Evolutionary conservation across 2,888 invertebrate genomes (phyloP), one percentile per base, ranked within the genome.

Genomic region (Muschampia plurimacula): DNA sequence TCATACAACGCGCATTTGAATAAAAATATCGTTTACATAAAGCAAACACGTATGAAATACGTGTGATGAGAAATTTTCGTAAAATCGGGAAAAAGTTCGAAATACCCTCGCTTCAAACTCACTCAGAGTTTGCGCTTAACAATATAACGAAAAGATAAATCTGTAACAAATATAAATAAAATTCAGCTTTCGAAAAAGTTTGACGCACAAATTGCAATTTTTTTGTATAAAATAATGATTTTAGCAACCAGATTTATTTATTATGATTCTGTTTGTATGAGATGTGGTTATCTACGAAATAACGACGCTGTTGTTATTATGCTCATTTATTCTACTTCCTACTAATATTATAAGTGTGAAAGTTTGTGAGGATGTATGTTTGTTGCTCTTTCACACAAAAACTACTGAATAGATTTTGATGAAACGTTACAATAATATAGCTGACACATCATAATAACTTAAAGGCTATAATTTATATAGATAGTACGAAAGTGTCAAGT

Each of bases 121-220:
- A 12, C 55, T 22, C 52, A 7, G 55, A 55, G 55, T 55, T 10
- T 55, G 22, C 28, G 55, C 55, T 55, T 55, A 55, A 55, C 55
- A 55, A 55, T 55, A 55, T 55, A 55, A 55, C 55, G 55, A 28
- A 55, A 55, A 55, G 55, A 22, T 28, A 55, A 55, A 55, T 55
- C 22, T 28, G 22, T 22, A 22, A 9, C 55, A 15, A 52, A 15
- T 52, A 52, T 15, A 52, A 52, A 52, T 52, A 52, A 52, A 52
- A 52, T 52, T 52, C 15, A 15, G 52, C 52, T 15, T 52, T 52
- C 52, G 55, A 22, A 55, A 55, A 55, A 55, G 9, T 55, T 55
- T 55, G 22, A 22, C 55, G 55, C 2, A 10, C 22, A 28, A 55
- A 55, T 55, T 22, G 55, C 0, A 28, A 55, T 22, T 10, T 10